These are phyloP conservation scores for Andrena trimmerana DNA, from an alignment of 2,888 invertebrate species.

Conservation along the genomic window DNA sequence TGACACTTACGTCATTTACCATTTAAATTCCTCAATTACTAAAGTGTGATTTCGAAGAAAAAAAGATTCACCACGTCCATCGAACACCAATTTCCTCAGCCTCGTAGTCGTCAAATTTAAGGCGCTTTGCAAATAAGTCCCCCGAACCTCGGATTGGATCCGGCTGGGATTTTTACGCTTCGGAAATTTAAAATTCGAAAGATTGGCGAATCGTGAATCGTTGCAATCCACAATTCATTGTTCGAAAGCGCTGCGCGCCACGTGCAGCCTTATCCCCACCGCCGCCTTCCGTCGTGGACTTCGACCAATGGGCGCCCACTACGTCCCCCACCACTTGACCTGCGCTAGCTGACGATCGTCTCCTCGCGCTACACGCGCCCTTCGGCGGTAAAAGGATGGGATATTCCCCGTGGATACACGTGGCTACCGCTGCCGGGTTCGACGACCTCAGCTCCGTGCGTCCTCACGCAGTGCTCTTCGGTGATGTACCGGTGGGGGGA, in stretches of 20 bases:
- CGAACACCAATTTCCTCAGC: too few species aligned
- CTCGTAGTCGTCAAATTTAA: too few species aligned
- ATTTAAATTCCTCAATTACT: too few species aligned
- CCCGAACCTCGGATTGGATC: too few species aligned
- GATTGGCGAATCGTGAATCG: conserved; percentile 38
- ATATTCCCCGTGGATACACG: conserved; percentile 64
- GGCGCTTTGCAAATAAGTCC: too few species aligned
- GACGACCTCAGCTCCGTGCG: conserved; percentile 58
- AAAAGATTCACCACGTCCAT: too few species aligned
- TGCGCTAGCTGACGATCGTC: conserved; percentile 35
- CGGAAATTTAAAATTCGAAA: conserved; percentile 9
- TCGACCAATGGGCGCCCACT: conserved; percentile 36
- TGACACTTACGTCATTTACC: too few species aligned
- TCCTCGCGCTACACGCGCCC: conserved; percentile 57
- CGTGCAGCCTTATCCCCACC: conserved; percentile 49
- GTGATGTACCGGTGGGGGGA: conserved; percentile 67
- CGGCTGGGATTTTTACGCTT: too few species aligned
- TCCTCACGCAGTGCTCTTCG: conserved; percentile 65
- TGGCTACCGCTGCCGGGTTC: conserved; percentile 64
- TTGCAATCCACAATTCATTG: conserved; percentile 41
- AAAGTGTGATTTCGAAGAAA: too few species aligned
- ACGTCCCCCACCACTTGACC: conserved; percentile 32
- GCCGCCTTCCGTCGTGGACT: background rate
- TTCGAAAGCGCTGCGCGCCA: conserved; percentile 36
- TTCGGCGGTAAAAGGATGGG: conserved; percentile 59